A percentile compares a stretch with the other conserved stretches of the same genome.
These are phyloP conservation scores for Cyprinodon variegatus DNA, from an alignment of 2,113 vertebrate genomes.

Conservation along the genomic window DNA sequence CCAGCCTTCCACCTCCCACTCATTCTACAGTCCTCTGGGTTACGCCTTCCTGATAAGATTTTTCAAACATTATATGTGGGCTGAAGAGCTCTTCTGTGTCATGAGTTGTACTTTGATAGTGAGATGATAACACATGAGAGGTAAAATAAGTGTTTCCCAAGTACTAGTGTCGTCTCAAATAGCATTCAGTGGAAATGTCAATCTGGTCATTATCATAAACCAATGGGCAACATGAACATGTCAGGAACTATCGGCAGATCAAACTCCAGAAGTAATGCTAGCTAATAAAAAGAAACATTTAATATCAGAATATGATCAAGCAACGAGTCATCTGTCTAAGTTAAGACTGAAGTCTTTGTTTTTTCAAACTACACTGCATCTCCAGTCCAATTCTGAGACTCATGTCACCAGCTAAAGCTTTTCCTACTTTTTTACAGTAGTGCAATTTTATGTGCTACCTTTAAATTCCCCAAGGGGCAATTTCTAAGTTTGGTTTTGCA, in stretches of 20 bases:
- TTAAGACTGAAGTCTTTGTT: too few relatives aligned
- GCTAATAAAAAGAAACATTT: background rate
- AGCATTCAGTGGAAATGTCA: background rate
- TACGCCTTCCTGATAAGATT: too few relatives aligned
- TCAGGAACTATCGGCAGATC: background rate
- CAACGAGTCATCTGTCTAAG: background rate
- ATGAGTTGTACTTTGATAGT: background rate
- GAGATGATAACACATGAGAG: background rate
- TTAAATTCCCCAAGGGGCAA: background rate
- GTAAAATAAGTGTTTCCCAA: background rate
- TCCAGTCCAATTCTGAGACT: too few relatives aligned
- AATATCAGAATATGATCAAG: background rate
- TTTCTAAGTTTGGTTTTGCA: background rate
- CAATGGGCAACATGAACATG: background rate
- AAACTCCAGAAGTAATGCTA: background rate
- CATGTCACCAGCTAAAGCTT: too few relatives aligned
- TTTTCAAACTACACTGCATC: too few relatives aligned
- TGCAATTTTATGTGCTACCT: too few relatives aligned
- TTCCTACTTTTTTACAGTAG: too few relatives aligned
- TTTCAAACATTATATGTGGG: too few relatives aligned
- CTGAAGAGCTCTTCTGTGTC: too few relatives aligned
- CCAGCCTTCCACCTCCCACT: too few relatives aligned
- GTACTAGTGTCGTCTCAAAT: background rate
- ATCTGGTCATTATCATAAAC: background rate
- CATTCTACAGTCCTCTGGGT: too few relatives aligned